Evolutionary conservation across 2,888 invertebrate genomes (phyloP), one percentile per base, ranked within the genome.

Genomic region (Zootermopsis nevadensis): DNA sequence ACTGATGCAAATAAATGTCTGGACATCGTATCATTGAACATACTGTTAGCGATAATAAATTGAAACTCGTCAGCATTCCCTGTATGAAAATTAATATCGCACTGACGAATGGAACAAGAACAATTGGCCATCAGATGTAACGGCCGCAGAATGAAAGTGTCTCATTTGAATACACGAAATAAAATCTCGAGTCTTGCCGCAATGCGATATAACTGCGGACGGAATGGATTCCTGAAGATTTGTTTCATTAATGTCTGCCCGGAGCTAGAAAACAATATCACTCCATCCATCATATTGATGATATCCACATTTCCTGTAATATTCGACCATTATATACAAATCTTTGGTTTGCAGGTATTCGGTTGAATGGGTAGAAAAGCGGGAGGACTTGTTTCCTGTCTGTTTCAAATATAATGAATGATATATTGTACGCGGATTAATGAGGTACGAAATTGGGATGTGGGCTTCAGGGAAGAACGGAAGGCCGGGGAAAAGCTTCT

Each of bases 361-460:
- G 27, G 60, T n/a, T 60, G 60, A 27, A n/a, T 60, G 60, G 2
- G n/a, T 27, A 27, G 60, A n/a, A 48, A 60, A 60, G 60, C 60
- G 24, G 7, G 8, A 60, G 27, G 60, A 60, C n/a, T 60, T 60
- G 60, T 27, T n/a, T 60, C 48, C 48, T 48, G 48, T 48, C 48
- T 48, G 48, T 48, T 48, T 48, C 48, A 27, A 60, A 60, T 60
- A 60, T 60, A 60, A 60, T 60, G 60, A 60, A 60, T 60, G 60
- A 60, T 27, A 60, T 27, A 27, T 60, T 60, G 60, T 60, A 27
- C 27, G n/a, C 8, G n/a, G n/a, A 60, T 60, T 60, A 27, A 60
- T 60, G 60, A 27, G 24, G n/a, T n/a, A 60, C n/a, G 27, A 60
- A 60, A 60, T 60, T 60, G 24, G 60, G 60, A 27, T 60, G 60